Conservation (phyloP, 2,888 invertebrate species). For the Andricus curvator region DNA sequence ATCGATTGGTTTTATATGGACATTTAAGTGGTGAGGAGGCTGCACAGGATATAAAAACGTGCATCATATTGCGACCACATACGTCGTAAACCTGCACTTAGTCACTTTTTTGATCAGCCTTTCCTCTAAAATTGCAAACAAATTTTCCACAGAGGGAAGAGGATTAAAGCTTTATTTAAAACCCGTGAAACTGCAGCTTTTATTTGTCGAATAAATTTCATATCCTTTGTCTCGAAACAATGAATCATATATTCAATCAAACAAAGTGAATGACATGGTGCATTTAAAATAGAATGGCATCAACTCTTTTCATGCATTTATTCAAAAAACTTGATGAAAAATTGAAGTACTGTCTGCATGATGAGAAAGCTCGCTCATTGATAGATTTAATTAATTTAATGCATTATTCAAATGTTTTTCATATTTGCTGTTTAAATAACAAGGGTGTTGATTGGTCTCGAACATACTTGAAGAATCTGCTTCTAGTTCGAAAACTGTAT, state of each 20-base stretch:
- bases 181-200: not conserved
- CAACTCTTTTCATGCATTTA: not conserved
- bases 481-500: not conserved
- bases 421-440: not conserved
- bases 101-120: not conserved
- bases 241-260: not conserved
- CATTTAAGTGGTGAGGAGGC: slow-evolving; percentile 35
- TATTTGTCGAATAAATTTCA: not conserved
- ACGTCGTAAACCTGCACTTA: slow-evolving; percentile 20
- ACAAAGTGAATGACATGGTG: not conserved
- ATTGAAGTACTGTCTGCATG: not conserved
- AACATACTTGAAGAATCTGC: not conserved
- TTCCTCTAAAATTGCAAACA: not conserved
- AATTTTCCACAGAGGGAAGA: not conserved
- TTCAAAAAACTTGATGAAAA: not conserved
- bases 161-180: not conserved
- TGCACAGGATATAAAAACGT: slow-evolving; percentile 25
- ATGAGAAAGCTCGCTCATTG: not conserved
- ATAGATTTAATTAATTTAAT: not conserved
- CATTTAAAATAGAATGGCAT: not conserved
- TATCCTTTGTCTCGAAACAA: not conserved
- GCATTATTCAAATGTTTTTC: not conserved
- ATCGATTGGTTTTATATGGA: slow-evolving; percentile 33
- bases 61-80: slow-evolving; percentile 26
- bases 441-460: not conserved